These are phyloP conservation scores for Brachyistius frenatus DNA, from an alignment of 2,113 vertebrate genomes.

Conservation along the genomic window DNA sequence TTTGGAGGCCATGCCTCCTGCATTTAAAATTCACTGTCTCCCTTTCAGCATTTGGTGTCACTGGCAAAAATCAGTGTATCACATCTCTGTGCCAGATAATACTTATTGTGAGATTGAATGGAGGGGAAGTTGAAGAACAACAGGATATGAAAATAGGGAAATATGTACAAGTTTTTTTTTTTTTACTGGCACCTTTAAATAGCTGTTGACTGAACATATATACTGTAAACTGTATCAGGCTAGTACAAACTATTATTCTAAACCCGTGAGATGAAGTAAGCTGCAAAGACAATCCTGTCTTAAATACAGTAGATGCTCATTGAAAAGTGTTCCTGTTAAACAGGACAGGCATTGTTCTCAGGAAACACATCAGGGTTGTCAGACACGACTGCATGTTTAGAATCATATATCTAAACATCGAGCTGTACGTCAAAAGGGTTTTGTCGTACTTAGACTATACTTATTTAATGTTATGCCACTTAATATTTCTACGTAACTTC, in stretches of 20 bases:
- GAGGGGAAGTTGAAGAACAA: slow-evolving; percentile 60
- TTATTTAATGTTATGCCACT: no score
- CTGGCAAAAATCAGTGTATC: slow-evolving; percentile 43
- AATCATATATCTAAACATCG: no score
- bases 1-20: slow-evolving; percentile 35
- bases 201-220: slow-evolving; percentile 28
- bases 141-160: slow-evolving; percentile 72
- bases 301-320: no score
- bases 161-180: slow-evolving; percentile 36
- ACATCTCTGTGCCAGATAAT: slow-evolving; percentile 49
- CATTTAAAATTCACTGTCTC: slow-evolving; percentile 49
- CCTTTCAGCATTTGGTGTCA: slow-evolving; percentile 45
- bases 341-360: no score
- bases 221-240: slow-evolving; percentile 1
- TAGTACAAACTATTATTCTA: not conserved
- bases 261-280: not conserved
- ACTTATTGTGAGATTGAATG: slow-evolving; percentile 49
- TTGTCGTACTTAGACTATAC: no score
- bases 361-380: no score
- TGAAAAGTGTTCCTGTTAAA: no score
- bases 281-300: not conserved
- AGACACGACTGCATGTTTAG: no score
- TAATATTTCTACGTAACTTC: no score
- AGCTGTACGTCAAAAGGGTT: no score
- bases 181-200: slow-evolving; percentile 35